Evolutionary conservation across 2,113 vertebrate species (phyloP).

Genomic region (Microtus richardsoni): DNA sequence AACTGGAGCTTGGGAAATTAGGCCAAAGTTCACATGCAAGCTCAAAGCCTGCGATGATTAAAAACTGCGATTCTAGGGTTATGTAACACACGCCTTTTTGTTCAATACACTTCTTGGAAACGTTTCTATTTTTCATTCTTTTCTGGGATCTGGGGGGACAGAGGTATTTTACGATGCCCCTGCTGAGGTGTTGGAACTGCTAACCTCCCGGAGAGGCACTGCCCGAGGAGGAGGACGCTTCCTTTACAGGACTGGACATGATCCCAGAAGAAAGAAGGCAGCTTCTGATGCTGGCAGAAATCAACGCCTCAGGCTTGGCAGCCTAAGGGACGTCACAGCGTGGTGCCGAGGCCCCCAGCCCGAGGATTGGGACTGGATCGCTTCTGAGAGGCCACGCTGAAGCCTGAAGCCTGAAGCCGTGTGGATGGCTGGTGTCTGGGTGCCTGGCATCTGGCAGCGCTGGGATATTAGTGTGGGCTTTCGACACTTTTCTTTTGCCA

Average conservation of each 20-base stretch:
- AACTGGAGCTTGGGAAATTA: constrained; percentile 47
- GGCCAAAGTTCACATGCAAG: constrained; percentile 42
- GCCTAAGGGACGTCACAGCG: not conserved
- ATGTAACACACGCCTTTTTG: not conserved
- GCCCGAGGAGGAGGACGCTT: not conserved
- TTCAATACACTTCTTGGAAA: not conserved
- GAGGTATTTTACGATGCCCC: not conserved
- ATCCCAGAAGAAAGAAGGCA: not conserved
- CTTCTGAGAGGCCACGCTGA: not conserved
- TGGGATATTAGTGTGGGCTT: not conserved
- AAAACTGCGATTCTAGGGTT: constrained; percentile 13
- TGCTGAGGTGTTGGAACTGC: not conserved
- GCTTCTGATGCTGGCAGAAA: not conserved
- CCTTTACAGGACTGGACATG: not conserved
- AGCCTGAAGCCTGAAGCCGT: accelerated
- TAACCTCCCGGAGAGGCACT: not conserved
- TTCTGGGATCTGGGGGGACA: not conserved
- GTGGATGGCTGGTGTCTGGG: not conserved
- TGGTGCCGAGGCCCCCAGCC: not conserved
- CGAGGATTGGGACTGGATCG: not conserved
- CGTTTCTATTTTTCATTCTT: not conserved
- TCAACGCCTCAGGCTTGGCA: accelerated
- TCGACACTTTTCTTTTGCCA: not conserved
- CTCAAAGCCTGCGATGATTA: not conserved
- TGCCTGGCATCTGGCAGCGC: accelerated